Percentiles rank a stretch among this genome's conserved stretches.
phyloP scores from a whole-genome alignment of 2,113 vertebrate genomes.

The Himantopus leucocephalus region DNA sequence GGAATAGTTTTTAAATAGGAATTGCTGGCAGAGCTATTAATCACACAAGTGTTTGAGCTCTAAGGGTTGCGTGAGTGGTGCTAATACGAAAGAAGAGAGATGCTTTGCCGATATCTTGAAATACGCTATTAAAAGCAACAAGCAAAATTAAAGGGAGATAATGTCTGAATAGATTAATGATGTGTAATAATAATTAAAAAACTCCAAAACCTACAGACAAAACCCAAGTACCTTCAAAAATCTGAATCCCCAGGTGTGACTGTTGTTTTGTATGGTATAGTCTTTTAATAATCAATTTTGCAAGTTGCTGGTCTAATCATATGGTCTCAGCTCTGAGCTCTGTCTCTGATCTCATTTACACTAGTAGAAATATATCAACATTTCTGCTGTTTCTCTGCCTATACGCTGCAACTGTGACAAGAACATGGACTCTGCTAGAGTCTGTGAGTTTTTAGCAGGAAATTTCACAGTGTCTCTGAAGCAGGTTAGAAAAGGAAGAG shows the following conservation, averaged over 20 bases:
- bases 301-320: background rate
- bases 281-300: background rate
- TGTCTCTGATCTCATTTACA: background rate
- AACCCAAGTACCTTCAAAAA: background rate
- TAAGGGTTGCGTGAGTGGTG: background rate
- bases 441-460: background rate
- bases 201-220: background rate
- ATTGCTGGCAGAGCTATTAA: conserved; percentile 59
- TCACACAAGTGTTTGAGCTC: conserved; percentile 35
- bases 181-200: background rate
- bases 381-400: background rate
- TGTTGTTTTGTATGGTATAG: background rate
- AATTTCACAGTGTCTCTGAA: background rate
- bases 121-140: background rate
- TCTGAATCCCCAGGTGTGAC: background rate
- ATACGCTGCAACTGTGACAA: background rate
- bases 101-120: background rate
- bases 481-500: background rate
- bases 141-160: conserved; percentile 26
- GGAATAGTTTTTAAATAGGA: conserved; percentile 56
- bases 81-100: background rate
- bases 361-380: background rate
- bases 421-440: background rate
- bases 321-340: background rate
- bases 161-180: conserved; percentile 54